Base-by-base conservation (phyloP, 2,888 invertebrate genomes). In the Lysandra bellargus region DNA sequence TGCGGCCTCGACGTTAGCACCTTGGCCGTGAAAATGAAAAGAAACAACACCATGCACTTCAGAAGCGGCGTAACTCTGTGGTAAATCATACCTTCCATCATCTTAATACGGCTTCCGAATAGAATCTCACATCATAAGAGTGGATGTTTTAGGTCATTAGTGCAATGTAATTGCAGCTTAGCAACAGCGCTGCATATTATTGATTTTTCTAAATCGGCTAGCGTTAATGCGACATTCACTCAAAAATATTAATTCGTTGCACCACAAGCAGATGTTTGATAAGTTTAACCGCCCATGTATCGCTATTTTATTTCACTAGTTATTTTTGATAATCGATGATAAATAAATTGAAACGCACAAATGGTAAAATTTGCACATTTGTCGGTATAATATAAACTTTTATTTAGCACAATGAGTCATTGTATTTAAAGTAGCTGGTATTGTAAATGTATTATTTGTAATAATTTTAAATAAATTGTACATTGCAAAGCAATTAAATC, bases 21-120 rank as follows among this genome's bases (percentile, higher is more conserved):
- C 86, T 93, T 93, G 7, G 94, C 93, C 80, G 94, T 94, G 83
- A 94, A 94, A 82, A 94, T 93, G 84, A 94, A 93, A 64, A 94
- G 84, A 84, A 94, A 94, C 80, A 94, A 85, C 79, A 94, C 90
- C 80, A 93, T 87, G 83, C 93, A 94, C 85, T 94, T 94, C n/a
- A 94, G 82, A 78, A 94, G 83, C 78, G 94, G 94, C 80, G 92
- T 91, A 76, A 92, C 89, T 86, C 90, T 90, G 80, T 92, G 88
- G 30, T 89, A 84, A 81, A 94, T 85, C 80, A 93, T 86, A 80
- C 88, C 89, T 85, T 94, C 93, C 93, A 93, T 92, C 84, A 85
- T 87, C 81, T 80, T 86, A 69, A 53, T 64, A 79, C 69, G 44
- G 80, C 80, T 80, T 57, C 61, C 73, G 80, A 23, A 73, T 69